Percentiles rank a stretch among this genome's conserved stretches.
Evolutionary conservation across 1,140 invertebrate species (phyloP).

Genomic region (Bathynomus jamesi): DNA sequence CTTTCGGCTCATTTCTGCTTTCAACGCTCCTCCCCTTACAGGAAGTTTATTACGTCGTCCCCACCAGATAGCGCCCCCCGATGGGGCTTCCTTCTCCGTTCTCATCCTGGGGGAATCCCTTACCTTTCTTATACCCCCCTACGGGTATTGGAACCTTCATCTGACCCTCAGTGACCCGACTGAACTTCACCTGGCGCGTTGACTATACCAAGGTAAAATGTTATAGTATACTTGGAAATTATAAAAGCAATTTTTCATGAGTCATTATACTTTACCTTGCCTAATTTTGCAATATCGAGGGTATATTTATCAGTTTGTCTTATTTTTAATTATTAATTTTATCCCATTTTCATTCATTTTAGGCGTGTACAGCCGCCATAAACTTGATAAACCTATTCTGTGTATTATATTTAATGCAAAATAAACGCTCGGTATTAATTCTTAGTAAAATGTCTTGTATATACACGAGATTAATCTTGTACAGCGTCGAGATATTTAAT

Average conservation of each 20-base stretch:
- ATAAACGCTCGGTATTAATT: too few relatives aligned
- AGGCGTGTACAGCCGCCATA: background rate
- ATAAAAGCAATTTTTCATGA: background rate
- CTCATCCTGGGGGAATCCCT: constrained; percentile 23
- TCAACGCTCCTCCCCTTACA: background rate
- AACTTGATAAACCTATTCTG: background rate
- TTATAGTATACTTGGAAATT: background rate
- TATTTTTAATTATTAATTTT: background rate
- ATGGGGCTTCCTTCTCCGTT: constrained; percentile 28
- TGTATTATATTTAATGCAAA: too few relatives aligned
- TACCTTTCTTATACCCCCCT: constrained; percentile 23
- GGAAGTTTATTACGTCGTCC: constrained; percentile 18
- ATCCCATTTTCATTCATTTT: background rate
- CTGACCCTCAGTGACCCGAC: constrained; percentile 30
- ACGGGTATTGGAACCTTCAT: constrained; percentile 37
- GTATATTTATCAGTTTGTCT: constrained; percentile 2
- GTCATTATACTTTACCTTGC: background rate
- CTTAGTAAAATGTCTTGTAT: too few relatives aligned
- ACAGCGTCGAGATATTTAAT: too few relatives aligned
- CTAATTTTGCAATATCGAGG: constrained; percentile 16
- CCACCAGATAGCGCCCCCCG: constrained; percentile 26
- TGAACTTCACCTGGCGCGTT: constrained; percentile 21
- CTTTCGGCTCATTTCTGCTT: background rate
- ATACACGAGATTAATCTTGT: too few relatives aligned
- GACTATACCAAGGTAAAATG: constrained; percentile 29